phyloP scores from a whole-genome alignment of 2,113 vertebrate genomes.

The Falcunculus frontatus region DNA sequence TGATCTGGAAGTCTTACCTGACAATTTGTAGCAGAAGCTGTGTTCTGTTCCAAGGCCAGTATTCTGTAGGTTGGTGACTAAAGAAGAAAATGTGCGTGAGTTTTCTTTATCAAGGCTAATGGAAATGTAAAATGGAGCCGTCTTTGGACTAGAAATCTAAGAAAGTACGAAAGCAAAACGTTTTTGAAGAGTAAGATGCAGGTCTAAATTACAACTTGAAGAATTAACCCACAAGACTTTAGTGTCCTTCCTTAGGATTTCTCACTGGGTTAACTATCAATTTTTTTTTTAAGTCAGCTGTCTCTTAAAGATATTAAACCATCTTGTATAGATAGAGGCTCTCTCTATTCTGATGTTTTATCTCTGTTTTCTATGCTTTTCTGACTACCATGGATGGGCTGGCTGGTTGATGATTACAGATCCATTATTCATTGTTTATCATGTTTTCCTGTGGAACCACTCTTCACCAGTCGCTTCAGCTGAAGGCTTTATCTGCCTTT shows the following conservation, averaged over 20 bases:
- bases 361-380: not conserved
- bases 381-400: not conserved
- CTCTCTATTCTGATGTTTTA: not conserved
- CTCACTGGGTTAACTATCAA: not conserved
- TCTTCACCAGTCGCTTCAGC: not conserved
- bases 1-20: not conserved
- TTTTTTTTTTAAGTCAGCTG: not conserved
- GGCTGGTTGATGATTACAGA: not conserved
- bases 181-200: not conserved
- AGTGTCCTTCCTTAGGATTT: not conserved
- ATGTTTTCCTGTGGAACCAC: not conserved
- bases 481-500: not conserved
- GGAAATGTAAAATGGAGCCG: not conserved
- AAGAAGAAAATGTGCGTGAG: fast-evolving
- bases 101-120: not conserved
- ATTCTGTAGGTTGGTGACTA: not conserved
- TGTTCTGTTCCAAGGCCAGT: not conserved
- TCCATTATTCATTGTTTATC: not conserved
- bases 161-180: not conserved
- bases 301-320: not conserved
- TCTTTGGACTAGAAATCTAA: not conserved
- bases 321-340: not conserved
- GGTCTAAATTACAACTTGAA: not conserved
- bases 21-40: not conserved
- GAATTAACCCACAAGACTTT: not conserved